Evolutionary conservation across 2,888 invertebrate genomes (phyloP), one percentile per base, ranked within the genome.

Genomic region (Synanthedon tipuliformis): DNA sequence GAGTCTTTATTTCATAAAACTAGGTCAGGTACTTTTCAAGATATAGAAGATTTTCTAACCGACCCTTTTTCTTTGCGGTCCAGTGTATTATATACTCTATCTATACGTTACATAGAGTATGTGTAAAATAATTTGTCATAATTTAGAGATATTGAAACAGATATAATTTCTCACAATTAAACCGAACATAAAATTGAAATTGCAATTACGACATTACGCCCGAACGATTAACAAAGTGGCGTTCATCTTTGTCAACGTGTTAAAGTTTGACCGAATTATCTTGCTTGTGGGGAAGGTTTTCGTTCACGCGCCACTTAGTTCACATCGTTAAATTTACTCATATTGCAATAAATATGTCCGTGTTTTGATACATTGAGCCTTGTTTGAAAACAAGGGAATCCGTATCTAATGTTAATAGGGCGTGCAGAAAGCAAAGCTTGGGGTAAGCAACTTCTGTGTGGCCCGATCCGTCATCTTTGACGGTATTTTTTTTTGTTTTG

Each of bases 201-300:
- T 63, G 66, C 70, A 65, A 66, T 68, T 65, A 68, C 63, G 68
- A 67, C 75, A 72, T 66, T 73, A 75, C 81, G 78, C 86, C 82
- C 66, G 60, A 71, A 59, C 80, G 74, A 82, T 86, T 84, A 34
- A 45, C 45, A 45, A 45, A 45, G 45, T 45, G 13, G 13, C 13
- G 45, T 45, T 34, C 66, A 84, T 82, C 84, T 86, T 87, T 87
- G 86, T 87, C 71, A 78, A 66, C 82, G 81, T 66, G 75, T 86
- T 86, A 87, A 87, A 87, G 78, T 87, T 77, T 87, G 86, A 87
- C 86, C 84, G 85, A 85, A 78, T 87, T 84, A 86, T 70, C 73
- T 69, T 71, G 61, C 10, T 34, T 61, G 61, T 64, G 63, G 63
- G 68, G 53, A 41, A 13, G 16, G 41, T 13, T 23, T n/a, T 12